Conservation (phyloP, 2,888 invertebrate species). For the Cheiracanthium punctorium region DNA sequence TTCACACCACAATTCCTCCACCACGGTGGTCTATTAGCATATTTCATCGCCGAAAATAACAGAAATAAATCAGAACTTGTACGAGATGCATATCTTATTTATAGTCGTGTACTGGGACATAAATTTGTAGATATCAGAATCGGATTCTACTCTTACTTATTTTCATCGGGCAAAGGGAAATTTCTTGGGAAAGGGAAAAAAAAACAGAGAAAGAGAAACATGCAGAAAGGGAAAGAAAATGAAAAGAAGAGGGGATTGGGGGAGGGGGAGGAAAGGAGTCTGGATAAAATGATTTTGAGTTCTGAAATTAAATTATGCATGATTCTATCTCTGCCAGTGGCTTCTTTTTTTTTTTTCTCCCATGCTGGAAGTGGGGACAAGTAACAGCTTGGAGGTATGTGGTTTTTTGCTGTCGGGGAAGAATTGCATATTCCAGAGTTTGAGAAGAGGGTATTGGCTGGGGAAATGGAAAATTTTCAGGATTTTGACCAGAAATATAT, state of each 20-base stretch:
- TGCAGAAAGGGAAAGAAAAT: too few relatives aligned
- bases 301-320: constrained; percentile 61
- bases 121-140: constrained; percentile 24
- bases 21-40: constrained; percentile 12
- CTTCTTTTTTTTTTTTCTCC: constrained; percentile 18
- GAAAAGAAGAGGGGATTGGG: not conserved
- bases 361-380: not conserved
- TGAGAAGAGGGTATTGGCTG: not conserved
- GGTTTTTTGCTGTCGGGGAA: not conserved
- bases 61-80: constrained; percentile 14
- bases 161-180: not conserved
- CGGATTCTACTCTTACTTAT: not conserved
- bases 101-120: constrained; percentile 32
- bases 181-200: constrained; percentile 13
- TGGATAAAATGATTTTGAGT: constrained; percentile 30
- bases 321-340: constrained; percentile 29
- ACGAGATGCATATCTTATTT: constrained; percentile 45
- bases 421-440: not conserved
- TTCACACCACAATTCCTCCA: not conserved
- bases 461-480: too few relatives aligned
- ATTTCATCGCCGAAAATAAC: constrained; percentile 22
- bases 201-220: too few relatives aligned
- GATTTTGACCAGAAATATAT: too few relatives aligned
- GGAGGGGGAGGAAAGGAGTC: not conserved
- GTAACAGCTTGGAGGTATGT: not conserved